Percentiles rank a stretch among this genome's conserved stretches.
Conservation (phyloP, 2,888 invertebrate genomes). For the Azorinus chamasolen region DNA sequence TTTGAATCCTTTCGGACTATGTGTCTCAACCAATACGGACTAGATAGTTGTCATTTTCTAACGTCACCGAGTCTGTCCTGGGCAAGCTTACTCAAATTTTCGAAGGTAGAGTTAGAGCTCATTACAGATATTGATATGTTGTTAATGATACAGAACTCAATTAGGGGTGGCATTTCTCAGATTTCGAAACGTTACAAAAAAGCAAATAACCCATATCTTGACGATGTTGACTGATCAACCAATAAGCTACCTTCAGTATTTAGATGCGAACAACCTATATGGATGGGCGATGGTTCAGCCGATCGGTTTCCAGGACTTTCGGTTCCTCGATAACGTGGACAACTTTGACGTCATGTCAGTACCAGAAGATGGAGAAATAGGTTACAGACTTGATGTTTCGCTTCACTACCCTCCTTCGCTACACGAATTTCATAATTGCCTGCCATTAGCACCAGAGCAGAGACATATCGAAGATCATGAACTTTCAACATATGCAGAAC, state of each 20-base stretch:
- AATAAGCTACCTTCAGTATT: neutral
- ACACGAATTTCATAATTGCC: slow-evolving; percentile 35
- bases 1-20: slow-evolving; percentile 43
- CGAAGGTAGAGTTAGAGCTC: too few relatives aligned
- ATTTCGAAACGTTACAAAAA: neutral
- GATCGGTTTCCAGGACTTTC: slow-evolving; percentile 38
- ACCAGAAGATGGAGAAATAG: slow-evolving; percentile 8
- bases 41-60: slow-evolving; percentile 48
- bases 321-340: slow-evolving; percentile 1
- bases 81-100: too few relatives aligned
- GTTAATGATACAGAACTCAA: too few relatives aligned
- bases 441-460: slow-evolving; percentile 38
- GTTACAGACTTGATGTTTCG: slow-evolving; percentile 42
- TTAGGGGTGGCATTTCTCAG: neutral
- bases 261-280: slow-evolving; percentile 7
- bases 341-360: slow-evolving; percentile 1
- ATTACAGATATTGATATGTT: too few relatives aligned
- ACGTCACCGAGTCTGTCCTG: slow-evolving; percentile 5
- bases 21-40: slow-evolving; percentile 29
- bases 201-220: neutral
- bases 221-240: neutral
- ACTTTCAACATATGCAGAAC: slow-evolving; percentile 23
- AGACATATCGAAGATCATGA: slow-evolving; percentile 10
- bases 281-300: neutral
- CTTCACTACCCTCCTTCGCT: slow-evolving; percentile 42